Evolutionary conservation across 2,797 vertebrate species (phyloP).

Genomic region (Hyperoplus lanceolatus): DNA sequence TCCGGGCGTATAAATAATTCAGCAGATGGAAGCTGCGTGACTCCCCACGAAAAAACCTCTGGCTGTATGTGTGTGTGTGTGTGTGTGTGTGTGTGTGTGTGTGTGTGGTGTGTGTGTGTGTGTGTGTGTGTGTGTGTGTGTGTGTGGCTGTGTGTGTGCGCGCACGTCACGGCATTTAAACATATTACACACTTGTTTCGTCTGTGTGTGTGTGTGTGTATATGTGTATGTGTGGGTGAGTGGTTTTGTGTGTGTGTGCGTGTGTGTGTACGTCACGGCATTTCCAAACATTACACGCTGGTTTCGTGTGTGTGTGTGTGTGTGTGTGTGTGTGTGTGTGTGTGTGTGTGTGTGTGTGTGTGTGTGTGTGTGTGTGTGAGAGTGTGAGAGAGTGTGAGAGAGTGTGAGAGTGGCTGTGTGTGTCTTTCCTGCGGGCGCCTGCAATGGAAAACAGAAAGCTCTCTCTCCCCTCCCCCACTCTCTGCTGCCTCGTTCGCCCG

Average conservation of each 20-base stretch:
- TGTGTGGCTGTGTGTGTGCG: no score
- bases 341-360: no score
- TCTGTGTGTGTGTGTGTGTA: conserved; percentile 7
- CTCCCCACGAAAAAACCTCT: conserved; percentile 69
- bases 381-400: not conserved
- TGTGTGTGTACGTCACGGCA: not conserved
- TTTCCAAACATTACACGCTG: not conserved
- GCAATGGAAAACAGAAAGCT: conserved; percentile 61
- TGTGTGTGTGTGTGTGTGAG: no score
- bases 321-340: conserved; percentile 26
- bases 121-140: no score
- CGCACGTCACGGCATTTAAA: conserved; percentile 3
- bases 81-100: conserved; percentile 20
- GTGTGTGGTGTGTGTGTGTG: not conserved
- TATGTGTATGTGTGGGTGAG: no score
- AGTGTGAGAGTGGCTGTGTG: not conserved
- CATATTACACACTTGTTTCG: conserved; percentile 5
- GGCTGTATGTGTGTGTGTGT: conserved; percentile 33
- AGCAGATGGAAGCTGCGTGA: conserved; percentile 76
- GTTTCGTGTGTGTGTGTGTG: not conserved
- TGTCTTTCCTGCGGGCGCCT: conserved; percentile 45
- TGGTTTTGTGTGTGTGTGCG: conserved; percentile 21
- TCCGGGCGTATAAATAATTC: conserved; percentile 70
- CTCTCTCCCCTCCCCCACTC: conserved; percentile 48
- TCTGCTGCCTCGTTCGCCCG: conserved; percentile 46